Evolutionary conservation across 1,140 invertebrate species (phyloP), one percentile per base, ranked within the genome.

Genomic region (Cepaea nemoralis): DNA sequence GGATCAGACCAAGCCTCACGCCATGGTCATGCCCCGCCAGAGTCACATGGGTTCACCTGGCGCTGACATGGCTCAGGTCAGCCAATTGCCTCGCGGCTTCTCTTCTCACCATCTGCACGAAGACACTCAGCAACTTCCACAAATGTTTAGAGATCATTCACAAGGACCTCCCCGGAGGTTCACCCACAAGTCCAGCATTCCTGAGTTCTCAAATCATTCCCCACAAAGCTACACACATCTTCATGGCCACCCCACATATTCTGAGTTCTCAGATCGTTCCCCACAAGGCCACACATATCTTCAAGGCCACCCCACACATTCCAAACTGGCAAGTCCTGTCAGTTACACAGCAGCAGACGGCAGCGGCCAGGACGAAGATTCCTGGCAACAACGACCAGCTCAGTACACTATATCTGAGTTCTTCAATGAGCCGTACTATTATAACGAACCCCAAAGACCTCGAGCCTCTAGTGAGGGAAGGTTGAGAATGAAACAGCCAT

Each of bases 61-160:
- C 37, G 84, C 83, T 81, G 84, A n/a, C n/a, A n/a, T n/a, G n/a
- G n/a, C 82, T 69, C 81, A 84, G 69, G 90, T 87, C 75, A 88
- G 84, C 84, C 86, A 86, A 22, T 83, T 89, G 55, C 90, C 89
- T 73, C 83, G 89, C 42, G 87, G 85, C n/a, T 92, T 92, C 82
- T 92, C 91, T 16, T 83, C 92, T 27, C 92, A 93, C 67, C 89
- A 90, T 39, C 84, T 92, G 6, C 88, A 92, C 59, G 90, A 90
- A 39, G 89, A 89, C 31, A 90, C 92, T 31, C 90, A 92, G 75
- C 86, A 88, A 70, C 89, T 92, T 33, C 87, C 91, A 12, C 88
- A 87, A 80, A 87, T 87, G 22, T 87, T 90, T n/a, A 87, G 35
- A 75, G 84, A 12, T 40, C 31, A 22, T 45, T 39, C 55, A 31